Evolutionary conservation across 2,888 invertebrate species (phyloP), one percentile per base, ranked within the genome.

Genomic region (Isotomurus palustris): DNA sequence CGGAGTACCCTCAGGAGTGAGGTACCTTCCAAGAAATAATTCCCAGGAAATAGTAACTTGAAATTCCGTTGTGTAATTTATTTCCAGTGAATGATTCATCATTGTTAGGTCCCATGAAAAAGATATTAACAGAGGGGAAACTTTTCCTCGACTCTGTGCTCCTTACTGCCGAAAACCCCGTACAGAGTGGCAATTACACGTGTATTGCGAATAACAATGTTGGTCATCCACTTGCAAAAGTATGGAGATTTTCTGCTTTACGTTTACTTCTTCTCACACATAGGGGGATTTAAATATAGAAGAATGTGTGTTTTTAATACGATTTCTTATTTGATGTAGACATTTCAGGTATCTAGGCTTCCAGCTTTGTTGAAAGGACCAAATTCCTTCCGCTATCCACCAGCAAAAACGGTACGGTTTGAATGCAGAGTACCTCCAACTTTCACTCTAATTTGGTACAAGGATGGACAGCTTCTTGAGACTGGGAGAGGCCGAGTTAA

Each of bases 401-500:
- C 60, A 32, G 62, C 65, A 41, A 64, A 64, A 62, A 64, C 64
- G n/a, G 64, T 64, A 36, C 57, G 69, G 49, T 58, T 69, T 40
- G 62, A 66, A 45, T 63, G 67, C 56, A 60, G 58, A 60, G 58
- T 63, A 47, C 56, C 63, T n/a, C 58, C 60, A 19, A 40, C 59
- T 8, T 62, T 62, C 48, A 59, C 59, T 27, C 53, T 67, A 21
- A 45, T 63, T 19, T 69, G 69, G 69, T 66, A 65, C 59, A 69
- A 69, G 60, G 65, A 69, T 59, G 69, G 69, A 43, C 62, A 69
- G 45, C 51, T 62, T 5, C 40, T 69, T 36, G 62, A 66, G 32
- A 63, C 66, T 5, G 67, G 66, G 35, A 61, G 50, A 51, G 69
- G 69, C n/a, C 51, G 69, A 56, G 62, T 69, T 21, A 64, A 69